Percentiles rank a stretch among this genome's conserved stretches.
phyloP scores from a whole-genome alignment of 2,888 invertebrate genomes.

The Bursaphelenchus okinawaensis region DNA sequence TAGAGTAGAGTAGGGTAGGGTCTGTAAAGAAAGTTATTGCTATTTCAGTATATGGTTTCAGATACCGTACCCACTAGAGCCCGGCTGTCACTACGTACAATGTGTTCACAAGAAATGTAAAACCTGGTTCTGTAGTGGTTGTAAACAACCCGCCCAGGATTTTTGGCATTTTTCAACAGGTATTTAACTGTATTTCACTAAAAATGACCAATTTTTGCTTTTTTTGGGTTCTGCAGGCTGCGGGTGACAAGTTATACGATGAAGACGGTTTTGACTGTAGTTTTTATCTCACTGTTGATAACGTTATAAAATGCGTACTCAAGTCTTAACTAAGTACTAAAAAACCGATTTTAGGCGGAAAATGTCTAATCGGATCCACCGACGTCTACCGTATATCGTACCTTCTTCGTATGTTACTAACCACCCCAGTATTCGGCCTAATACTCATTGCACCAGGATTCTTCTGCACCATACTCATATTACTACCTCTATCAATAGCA shows the following conservation, averaged over 20 bases:
- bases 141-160: not conserved
- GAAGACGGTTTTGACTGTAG: no score
- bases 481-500: not conserved
- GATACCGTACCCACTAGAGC: not conserved
- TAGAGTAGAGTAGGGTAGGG: no score
- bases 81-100: conserved; percentile 5
- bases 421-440: not conserved
- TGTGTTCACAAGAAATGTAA: not conserved
- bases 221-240: no score
- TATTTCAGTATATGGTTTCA: no score
- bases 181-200: no score
- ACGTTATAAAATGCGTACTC: no score
- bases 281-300: no score
- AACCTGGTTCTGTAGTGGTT: conserved; percentile 1
- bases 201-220: no score
- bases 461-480: not conserved
- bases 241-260: no score
- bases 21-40: no score
- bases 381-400: conserved; percentile 5
- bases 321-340: not conserved
- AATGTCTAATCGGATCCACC: not conserved
- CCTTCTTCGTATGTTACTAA: conserved; percentile 5
- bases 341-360: conserved; percentile 1
- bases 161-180: not conserved
- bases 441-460: not conserved